These are phyloP conservation scores for Rousettus leschenaultii DNA, from an alignment of 2,113 vertebrate genomes.

Conservation along the genomic window DNA sequence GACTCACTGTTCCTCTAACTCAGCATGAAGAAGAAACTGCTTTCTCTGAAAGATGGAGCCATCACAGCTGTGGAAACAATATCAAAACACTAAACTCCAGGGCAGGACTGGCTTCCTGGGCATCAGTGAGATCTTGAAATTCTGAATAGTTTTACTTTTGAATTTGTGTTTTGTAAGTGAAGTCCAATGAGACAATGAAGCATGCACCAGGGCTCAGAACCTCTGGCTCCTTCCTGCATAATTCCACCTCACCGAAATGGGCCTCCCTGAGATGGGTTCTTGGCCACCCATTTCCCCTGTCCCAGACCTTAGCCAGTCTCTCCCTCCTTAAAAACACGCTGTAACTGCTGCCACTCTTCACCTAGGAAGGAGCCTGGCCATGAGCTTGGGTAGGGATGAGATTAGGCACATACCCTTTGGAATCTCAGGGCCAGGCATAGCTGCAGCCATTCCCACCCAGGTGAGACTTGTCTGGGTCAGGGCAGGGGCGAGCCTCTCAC, in stretches of 20 bases:
- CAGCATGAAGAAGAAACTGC: neutral
- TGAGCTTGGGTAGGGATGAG: fast-evolving
- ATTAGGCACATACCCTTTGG: neutral
- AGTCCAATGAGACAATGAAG: neutral
- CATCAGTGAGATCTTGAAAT: neutral
- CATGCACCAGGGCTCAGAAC: neutral
- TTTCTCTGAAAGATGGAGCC: neutral
- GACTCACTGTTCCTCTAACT: neutral
- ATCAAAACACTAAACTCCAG: neutral
- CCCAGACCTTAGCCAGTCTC: neutral
- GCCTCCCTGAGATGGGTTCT: neutral
- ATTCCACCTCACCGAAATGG: neutral
- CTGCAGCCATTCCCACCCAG: neutral
- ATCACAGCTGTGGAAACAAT: neutral
- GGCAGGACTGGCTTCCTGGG: neutral
- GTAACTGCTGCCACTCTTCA: neutral
- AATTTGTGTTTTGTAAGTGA: neutral
- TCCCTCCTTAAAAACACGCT: fast-evolving
- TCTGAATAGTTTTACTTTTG: neutral
- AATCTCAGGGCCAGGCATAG: neutral
- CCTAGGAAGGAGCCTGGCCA: neutral
- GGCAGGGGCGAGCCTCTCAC: neutral
- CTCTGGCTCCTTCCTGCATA: neutral
- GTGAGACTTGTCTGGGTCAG: neutral
- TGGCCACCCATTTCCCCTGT: neutral